Percentiles rank a stretch among this genome's conserved stretches.
These are phyloP conservation scores for Leptinotarsa haldemani DNA, from an alignment of 2,888 invertebrate genomes.

Conservation along the genomic window DNA sequence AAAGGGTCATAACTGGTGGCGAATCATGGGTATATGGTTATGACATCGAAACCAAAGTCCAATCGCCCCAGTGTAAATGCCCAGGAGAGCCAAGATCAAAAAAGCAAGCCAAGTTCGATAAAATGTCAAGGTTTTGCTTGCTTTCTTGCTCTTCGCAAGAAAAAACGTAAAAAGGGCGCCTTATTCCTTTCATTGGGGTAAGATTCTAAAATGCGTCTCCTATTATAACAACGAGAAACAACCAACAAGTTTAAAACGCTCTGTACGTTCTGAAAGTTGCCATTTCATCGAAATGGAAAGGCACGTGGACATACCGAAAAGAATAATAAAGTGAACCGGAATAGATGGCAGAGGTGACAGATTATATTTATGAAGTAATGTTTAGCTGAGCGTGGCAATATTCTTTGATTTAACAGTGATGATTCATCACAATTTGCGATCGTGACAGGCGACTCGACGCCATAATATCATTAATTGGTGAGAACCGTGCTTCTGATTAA, in stretches of 20 bases:
- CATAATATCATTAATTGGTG: conserved; percentile 58
- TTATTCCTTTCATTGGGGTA: too few relatives aligned
- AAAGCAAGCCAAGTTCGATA: too few relatives aligned
- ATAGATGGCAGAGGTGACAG: conserved; percentile 52
- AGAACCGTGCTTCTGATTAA: conserved; percentile 56
- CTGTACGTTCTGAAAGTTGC: conserved; percentile 28
- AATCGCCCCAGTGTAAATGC: too few relatives aligned
- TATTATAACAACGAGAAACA: too few relatives aligned
- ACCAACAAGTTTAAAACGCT: conserved; percentile 4
- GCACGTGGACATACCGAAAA: conserved; percentile 45
- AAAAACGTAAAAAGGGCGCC: too few relatives aligned
- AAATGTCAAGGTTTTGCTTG: too few relatives aligned
- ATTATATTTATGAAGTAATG: conserved; percentile 53
- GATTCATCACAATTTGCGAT: conserved; percentile 61
- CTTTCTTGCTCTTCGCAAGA: not conserved
- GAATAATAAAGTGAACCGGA: conserved; percentile 48
- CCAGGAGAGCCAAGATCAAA: too few relatives aligned
- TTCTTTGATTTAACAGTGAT: conserved; percentile 59
- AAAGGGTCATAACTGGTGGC: too few relatives aligned
- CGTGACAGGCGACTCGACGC: conserved; percentile 58
- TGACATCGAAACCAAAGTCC: too few relatives aligned
- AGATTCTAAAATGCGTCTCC: too few relatives aligned
- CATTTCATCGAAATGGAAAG: conserved; percentile 17
- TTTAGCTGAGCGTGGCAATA: conserved; percentile 51
- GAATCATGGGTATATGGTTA: too few relatives aligned